A percentile compares a stretch with the other conserved stretches of the same genome.
Conservation (phyloP, 2,797 vertebrate genomes). For the Remorina albescens region DNA sequence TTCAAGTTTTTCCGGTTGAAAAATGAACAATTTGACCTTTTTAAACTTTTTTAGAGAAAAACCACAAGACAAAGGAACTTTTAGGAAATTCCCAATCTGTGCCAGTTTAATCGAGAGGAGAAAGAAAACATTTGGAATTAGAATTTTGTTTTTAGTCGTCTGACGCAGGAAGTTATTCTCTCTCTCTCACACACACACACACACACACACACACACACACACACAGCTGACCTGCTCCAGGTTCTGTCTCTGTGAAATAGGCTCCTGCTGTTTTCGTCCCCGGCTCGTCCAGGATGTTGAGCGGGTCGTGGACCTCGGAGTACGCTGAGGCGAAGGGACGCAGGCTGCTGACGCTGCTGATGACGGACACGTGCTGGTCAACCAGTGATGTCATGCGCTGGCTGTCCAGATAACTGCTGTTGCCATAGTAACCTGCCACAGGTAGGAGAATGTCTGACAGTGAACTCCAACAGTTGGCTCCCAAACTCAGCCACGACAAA, state of each 20-base stretch:
- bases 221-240: slow-evolving; percentile 72
- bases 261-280: slow-evolving; percentile 85
- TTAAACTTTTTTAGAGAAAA: too few species aligned
- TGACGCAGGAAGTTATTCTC: too few species aligned
- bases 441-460: not conserved
- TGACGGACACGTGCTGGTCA: slow-evolving; percentile 98
- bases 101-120: not conserved
- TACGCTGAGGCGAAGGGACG: slow-evolving; percentile 86
- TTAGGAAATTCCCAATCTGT: not conserved
- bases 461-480: too few species aligned
- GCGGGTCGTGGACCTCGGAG: slow-evolving; percentile 93
- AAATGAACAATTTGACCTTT: too few species aligned
- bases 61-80: too few species aligned
- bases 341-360: slow-evolving; percentile 92
- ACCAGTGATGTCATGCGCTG: slow-evolving; percentile 92
- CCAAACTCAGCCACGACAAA: too few species aligned
- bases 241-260: slow-evolving; percentile 87
- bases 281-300: slow-evolving; percentile 93
- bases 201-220: too few species aligned
- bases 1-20: too few species aligned
- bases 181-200: too few species aligned
- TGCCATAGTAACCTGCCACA: slow-evolving; percentile 90
- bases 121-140: too few species aligned
- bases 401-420: slow-evolving; percentile 87
- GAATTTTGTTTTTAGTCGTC: too few species aligned